These are phyloP conservation scores for Periophthalmus magnuspinnatus DNA, from an alignment of 2,797 vertebrate species.

Conservation along the genomic window DNA sequence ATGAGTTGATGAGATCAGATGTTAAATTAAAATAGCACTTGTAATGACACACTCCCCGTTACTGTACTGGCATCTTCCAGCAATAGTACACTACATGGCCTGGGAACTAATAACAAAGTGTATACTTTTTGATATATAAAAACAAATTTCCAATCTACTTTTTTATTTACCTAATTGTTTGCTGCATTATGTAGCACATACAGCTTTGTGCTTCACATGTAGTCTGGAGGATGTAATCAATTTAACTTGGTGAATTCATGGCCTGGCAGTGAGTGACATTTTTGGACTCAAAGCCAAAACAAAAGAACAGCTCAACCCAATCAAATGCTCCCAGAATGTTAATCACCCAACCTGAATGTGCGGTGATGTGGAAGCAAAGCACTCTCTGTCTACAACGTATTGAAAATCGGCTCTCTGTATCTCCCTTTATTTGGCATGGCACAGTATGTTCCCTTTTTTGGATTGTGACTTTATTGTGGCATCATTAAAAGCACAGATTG, in stretches of 20 bases:
- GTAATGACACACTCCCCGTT: slow-evolving; percentile 63
- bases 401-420: slow-evolving; percentile 19
- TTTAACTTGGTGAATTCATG: slow-evolving; percentile 40
- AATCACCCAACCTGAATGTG: slow-evolving; percentile 71
- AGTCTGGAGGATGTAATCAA: slow-evolving; percentile 11
- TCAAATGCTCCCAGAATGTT: slow-evolving; percentile 67
- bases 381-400: slow-evolving; percentile 18
- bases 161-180: background rate
- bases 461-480: slow-evolving; percentile 37
- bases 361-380: slow-evolving; percentile 55
- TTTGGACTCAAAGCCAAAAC: slow-evolving; percentile 38
- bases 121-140: background rate
- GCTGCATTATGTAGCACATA: background rate
- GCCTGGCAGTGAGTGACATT: slow-evolving; percentile 11
- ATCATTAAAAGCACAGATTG: slow-evolving; percentile 27
- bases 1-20: slow-evolving; percentile 51
- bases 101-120: slow-evolving; percentile 15
- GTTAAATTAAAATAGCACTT: slow-evolving; percentile 70
- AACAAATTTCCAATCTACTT: background rate
- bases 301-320: slow-evolving; percentile 53
- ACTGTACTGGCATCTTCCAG: slow-evolving; percentile 54
- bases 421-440: slow-evolving; percentile 46
- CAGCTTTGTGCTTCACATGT: slow-evolving; percentile 5
- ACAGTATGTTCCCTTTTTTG: slow-evolving; percentile 26
- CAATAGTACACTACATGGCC: slow-evolving; percentile 11